These are phyloP conservation scores for Papilio polyxenes DNA, from an alignment of 1,140 invertebrate species.

Conservation along the genomic window DNA sequence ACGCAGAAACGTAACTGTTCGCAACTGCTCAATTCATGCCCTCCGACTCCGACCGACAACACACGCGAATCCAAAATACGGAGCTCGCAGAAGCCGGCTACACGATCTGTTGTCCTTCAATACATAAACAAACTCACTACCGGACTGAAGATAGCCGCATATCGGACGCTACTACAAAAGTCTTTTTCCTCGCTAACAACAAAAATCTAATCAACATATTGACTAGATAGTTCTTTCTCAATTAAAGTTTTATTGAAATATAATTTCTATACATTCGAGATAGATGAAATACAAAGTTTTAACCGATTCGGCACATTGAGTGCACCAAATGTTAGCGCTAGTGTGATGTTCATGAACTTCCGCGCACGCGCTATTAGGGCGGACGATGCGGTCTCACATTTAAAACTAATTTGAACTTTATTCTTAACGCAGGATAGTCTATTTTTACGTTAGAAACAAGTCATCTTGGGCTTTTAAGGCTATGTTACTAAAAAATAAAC, in stretches of 20 bases:
- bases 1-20: slow-evolving; percentile 41
- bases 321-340: slow-evolving; percentile 65
- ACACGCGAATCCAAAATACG: slow-evolving; percentile 58
- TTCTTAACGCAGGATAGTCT: slow-evolving; percentile 60
- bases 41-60: slow-evolving; percentile 53
- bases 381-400: slow-evolving; percentile 49
- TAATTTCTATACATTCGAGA: slow-evolving; percentile 26
- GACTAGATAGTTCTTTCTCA: not conserved
- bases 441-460: slow-evolving; percentile 55
- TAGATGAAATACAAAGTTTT: not conserved
- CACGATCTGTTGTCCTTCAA: slow-evolving; percentile 78
- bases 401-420: slow-evolving; percentile 63
- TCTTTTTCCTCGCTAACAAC: not conserved
- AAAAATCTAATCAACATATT: slow-evolving; percentile 35
- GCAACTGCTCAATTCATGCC: slow-evolving; percentile 60
- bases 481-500: slow-evolving; percentile 40
- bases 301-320: slow-evolving; percentile 47
- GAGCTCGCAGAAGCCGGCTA: slow-evolving; percentile 65
- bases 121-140: slow-evolving; percentile 77
- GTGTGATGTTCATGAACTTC: slow-evolving; percentile 65
- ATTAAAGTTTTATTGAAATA: slow-evolving; percentile 14
- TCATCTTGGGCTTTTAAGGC: slow-evolving; percentile 47
- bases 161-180: slow-evolving; percentile 44
- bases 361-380: slow-evolving; percentile 69
- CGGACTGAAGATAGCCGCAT: slow-evolving; percentile 71